These are phyloP conservation scores for Mycteria americana DNA, from an alignment of 2,797 vertebrate species.

Conservation along the genomic window DNA sequence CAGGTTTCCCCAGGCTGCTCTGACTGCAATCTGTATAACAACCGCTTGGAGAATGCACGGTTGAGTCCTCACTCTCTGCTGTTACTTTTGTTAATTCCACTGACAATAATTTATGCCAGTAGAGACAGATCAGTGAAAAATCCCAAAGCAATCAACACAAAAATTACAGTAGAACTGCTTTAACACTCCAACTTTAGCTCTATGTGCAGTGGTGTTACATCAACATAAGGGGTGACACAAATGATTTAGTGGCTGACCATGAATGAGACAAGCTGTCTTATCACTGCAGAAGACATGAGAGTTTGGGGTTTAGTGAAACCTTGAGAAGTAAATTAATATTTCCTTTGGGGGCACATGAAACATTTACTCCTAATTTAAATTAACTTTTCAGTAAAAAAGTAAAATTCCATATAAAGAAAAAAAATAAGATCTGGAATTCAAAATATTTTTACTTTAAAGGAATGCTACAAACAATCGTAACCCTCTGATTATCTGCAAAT, in stretches of 20 bases:
- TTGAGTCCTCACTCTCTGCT: background rate
- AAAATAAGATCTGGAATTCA: background rate
- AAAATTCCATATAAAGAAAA: background rate
- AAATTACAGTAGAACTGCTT: background rate
- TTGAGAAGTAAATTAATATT: background rate
- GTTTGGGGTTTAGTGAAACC: background rate
- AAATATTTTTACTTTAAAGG: background rate
- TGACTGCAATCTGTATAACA: background rate
- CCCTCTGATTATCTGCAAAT: background rate
- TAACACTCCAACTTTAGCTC: background rate
- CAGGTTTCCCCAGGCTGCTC: background rate
- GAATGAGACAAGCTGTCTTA: background rate
- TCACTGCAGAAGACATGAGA: background rate
- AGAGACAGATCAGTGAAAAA: background rate
- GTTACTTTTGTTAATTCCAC: background rate
- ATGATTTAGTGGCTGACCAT: background rate
- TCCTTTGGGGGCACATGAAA: background rate
- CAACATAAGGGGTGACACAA: background rate
- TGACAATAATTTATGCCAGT: background rate
- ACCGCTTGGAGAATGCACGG: background rate
- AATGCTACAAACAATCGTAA: background rate
- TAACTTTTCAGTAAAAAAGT: background rate
- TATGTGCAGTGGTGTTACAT: background rate
- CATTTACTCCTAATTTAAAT: background rate
- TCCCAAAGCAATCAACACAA: background rate